Conservation (phyloP, 2,113 vertebrate genomes). For the Dryoscopus gambensis region DNA sequence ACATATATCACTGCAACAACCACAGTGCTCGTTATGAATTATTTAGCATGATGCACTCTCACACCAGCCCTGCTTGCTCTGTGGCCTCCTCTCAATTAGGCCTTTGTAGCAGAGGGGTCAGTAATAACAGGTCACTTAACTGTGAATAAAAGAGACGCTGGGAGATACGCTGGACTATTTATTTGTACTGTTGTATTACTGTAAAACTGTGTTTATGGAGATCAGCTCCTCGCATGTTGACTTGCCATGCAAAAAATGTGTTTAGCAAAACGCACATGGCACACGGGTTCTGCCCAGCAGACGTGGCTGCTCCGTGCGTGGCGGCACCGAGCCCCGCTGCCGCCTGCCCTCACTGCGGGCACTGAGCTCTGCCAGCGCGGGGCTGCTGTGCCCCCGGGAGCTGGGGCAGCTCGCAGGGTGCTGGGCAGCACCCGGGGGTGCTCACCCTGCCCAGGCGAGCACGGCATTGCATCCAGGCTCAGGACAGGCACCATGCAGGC, state of each 20-base stretch:
- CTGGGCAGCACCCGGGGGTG: fast-evolving
- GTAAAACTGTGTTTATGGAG: background rate
- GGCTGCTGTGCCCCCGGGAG: background rate
- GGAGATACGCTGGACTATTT: background rate
- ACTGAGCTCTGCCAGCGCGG: background rate
- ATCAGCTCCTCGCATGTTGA: background rate
- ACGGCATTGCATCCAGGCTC: fast-evolving
- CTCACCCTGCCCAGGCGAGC: background rate
- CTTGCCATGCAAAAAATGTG: background rate
- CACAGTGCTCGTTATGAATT: background rate
- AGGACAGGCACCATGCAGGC: background rate
- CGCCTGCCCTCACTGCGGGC: background rate
- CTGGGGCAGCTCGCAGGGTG: background rate
- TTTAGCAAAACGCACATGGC: background rate
- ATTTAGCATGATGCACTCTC: background rate
- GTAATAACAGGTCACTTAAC: background rate
- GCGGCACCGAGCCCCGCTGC: background rate
- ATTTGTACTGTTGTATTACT: background rate
- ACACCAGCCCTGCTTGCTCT: background rate
- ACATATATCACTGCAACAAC: background rate
- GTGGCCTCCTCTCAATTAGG: background rate
- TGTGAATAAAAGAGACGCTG: background rate
- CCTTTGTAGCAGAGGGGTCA: background rate
- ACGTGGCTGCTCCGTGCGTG: fast-evolving
- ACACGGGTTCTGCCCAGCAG: background rate